Evolutionary conservation across 2,113 vertebrate species (phyloP), one percentile per base, ranked within the genome.

Genomic region (Cheirogaleus medius): DNA sequence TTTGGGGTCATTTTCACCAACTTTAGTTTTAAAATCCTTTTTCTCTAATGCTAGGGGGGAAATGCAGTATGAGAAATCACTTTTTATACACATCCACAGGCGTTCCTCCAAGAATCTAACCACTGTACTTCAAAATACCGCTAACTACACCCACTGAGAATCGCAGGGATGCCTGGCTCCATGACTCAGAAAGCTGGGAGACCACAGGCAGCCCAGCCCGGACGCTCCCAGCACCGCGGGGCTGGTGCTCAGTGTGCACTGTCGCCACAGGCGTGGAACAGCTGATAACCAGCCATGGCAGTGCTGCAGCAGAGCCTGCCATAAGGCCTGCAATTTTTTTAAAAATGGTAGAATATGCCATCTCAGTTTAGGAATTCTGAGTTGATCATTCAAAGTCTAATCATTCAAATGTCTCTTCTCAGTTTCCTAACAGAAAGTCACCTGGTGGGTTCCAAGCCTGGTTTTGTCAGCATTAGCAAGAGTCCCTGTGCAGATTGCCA

Each of bases 251-350:
- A 98, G 94, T 98, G 99, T 97, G 97, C 99, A 99, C n/a, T 99
- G 99, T 90, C 99, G 99, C 13, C 97, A 99, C 98, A 99, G 47
- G 89, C 97, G n/a, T 98, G 98, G 34, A 99, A 97, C 69, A 99
- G 98, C 78, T 99, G 99, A 93, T 99, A 99, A 23, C 98, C 99
- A 37, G 94, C 98, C 84, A 99, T 8, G 5, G 99, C 98, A 0
- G 98, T 98, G 6, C 96, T 63, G 78, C 95, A 97, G 0, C 98
- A 0, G 96, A 47, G 1, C 74, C 92, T 8, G 82, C 93, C 94
- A 97, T 97, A 13, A 56, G 54, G 7, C 54, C 54, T 21, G 20
- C 54, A 56, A 21, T 21, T 56, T 56, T 56, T 21, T 54, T 21
- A 21, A 56, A 17, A 44, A 42, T 90, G 44, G 27, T 71, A 17